Base-by-base conservation (phyloP, 2,797 vertebrate species). In the Sebastes steindachneri region DNA sequence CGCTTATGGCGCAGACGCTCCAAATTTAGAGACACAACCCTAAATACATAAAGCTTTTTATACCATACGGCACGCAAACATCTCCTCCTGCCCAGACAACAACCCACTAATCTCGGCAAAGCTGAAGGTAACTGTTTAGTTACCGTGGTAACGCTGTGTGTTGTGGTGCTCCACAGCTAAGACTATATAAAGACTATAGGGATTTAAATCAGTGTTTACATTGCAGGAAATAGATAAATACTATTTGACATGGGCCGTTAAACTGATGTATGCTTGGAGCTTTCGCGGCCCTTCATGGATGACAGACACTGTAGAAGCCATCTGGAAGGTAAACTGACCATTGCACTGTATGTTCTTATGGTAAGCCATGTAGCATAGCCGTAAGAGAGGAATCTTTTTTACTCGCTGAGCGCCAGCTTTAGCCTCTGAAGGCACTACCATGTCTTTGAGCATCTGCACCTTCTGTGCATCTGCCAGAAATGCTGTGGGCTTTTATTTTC, bases 71-170 rank as follows among this genome's bases (percentile, higher is more conserved):
- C 14, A 10, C 2, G 35, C 77, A 78, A 86, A 90, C 87, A 73
- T 80, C 85, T 90, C 62, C 3, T 87, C 86, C 89, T 83, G 89
- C 82, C 77, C 88, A 66, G 87, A 89, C 93, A 83, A 89, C 92
- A 89, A 88, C 83, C 87, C 84, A 77, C 88, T 92, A 91, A 92
- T 92, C 89, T 88, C 54, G 1, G 73, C 65, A 11, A 28, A 53
- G 71, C 83, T 68, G 68, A 66, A 83, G 78, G 82, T 90, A 76
- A 87, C 88, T 82, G 83, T 91, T 90, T 82, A 53, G 91, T 92
- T 84, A 63, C 90, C 51, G 55, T 65, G 88, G 92, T 64, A 77
- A 90, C 74, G 2, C 63, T 45, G 68, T 67, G 62, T 93, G 83
- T 88, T 86, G 81, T 66, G 78, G 81, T 3, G 3, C 63, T 70